Evolutionary conservation across 2,888 invertebrate genomes (phyloP), one percentile per base, ranked within the genome.

Genomic region (Nycteola revayana): DNA sequence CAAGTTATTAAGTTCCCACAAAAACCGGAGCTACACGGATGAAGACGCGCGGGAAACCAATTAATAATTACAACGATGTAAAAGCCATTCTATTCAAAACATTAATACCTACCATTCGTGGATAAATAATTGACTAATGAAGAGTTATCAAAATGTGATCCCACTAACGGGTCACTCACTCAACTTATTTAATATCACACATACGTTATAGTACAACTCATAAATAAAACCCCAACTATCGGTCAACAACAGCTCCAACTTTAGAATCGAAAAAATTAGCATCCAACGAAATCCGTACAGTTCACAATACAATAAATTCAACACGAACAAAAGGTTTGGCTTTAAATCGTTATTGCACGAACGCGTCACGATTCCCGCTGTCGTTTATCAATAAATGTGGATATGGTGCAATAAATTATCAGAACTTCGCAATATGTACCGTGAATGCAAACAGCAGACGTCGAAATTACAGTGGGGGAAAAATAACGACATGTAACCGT

Each of bases 341-440:
- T 64, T 62, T 60, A 65, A 69, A 70, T 63, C 62, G 61, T 60
- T 60, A 58, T 54, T 53, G 59, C 54, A 48, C 50, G 46, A 54
- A 39, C 54, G 49, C 57, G 61, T 60, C 63, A 60, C 60, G 51
- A 53, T 45, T 46, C 51, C 36, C 53, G 48, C 50, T 66, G 65
- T 62, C 68, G 60, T 75, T 70, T 71, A 75, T 76, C 73, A 76
- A 76, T 75, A 73, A 75, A 75, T 67, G 66, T 66, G 63, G 69
- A 73, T 72, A 70, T 60, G 70, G 61, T 60, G 49, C 70, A 60
- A 77, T 78, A 77, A 77, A 77, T 80, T 77, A 76, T 71, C 64
- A 60, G 55, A 49, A 60, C 44, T 51, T 60, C 57, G 67, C 72
- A 68, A 73, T 76, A 75, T 73, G 69, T 58, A 55, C 56, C 60